Percentiles rank a stretch among this genome's conserved stretches.
These are phyloP conservation scores for Aeoliscus strigatus DNA, from an alignment of 2,797 vertebrate genomes.

Conservation along the genomic window DNA sequence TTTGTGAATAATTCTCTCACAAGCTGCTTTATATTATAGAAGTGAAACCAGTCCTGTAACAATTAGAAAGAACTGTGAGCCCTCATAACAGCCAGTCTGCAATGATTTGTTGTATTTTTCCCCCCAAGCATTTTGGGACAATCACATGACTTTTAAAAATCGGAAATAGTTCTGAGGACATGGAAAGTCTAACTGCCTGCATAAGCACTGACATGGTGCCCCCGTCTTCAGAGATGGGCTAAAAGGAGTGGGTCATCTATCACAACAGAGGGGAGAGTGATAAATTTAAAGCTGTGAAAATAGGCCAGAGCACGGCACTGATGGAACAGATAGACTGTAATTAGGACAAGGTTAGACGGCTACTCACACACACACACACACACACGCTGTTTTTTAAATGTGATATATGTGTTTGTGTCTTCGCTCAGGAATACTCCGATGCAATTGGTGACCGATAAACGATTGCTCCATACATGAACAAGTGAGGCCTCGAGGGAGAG, in stretches of 20 bases:
- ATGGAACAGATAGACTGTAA: slow-evolving; percentile 68
- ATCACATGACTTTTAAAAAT: no score
- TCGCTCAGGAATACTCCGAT: no score
- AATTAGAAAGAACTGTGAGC: slow-evolving; percentile 2
- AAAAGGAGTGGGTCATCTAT: slow-evolving; percentile 74
- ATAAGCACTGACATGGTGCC: slow-evolving; percentile 34
- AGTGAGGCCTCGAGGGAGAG: no score
- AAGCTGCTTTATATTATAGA: no score
- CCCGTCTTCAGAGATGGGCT: slow-evolving; percentile 69
- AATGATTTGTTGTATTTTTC: no score
- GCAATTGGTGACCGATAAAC: no score
- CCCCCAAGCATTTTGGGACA: no score
- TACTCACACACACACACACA: slow-evolving; percentile 15
- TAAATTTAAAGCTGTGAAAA: slow-evolving; percentile 75
- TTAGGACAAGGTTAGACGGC: slow-evolving; percentile 77
- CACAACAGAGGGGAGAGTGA: slow-evolving; percentile 63
- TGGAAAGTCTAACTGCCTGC: slow-evolving; percentile 36
- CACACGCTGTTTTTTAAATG: slow-evolving; percentile 29
- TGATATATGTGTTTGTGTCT: slow-evolving; percentile 15
- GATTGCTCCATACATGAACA: no score
- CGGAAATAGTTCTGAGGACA: slow-evolving; percentile 41
- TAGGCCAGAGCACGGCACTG: slow-evolving; percentile 67
- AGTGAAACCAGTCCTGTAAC: no score
- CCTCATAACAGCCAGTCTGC: neutral
- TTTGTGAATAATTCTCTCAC: no score